Percentiles rank a stretch among this genome's conserved stretches.
Conservation (phyloP, 2,113 vertebrate genomes). For the Brachypodius melanocephalos region DNA sequence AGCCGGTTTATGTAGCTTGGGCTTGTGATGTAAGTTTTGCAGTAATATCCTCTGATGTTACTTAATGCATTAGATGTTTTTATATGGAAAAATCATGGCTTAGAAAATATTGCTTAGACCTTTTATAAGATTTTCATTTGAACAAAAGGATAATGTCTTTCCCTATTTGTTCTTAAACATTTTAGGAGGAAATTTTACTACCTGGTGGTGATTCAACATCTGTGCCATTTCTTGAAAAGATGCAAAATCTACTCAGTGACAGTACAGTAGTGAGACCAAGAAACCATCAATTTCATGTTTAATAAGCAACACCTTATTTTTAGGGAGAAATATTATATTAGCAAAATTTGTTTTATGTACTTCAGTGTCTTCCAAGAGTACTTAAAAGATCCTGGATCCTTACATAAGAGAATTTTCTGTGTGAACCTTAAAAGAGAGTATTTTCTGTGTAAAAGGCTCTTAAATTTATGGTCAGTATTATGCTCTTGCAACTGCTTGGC, state of each 20-base stretch:
- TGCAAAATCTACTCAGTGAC: background rate
- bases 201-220: background rate
- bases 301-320: background rate
- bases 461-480: background rate
- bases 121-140: background rate
- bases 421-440: background rate
- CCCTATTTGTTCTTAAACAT: background rate
- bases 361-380: background rate
- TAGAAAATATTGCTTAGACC: background rate
- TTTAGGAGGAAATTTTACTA: background rate
- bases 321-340: background rate
- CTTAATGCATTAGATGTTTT: background rate
- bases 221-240: background rate
- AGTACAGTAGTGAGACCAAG: background rate
- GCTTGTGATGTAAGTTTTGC: background rate
- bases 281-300: background rate
- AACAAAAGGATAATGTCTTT: background rate
- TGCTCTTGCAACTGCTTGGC: background rate
- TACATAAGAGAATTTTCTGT: background rate
- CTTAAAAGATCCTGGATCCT: background rate
- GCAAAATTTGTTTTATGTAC: background rate
- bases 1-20: constrained; percentile 21
- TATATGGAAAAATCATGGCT: background rate
- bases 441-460: background rate
- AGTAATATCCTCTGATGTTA: background rate